Base-by-base conservation (phyloP, 2,888 invertebrate genomes). In the Rhimphoctona megacephalus region DNA sequence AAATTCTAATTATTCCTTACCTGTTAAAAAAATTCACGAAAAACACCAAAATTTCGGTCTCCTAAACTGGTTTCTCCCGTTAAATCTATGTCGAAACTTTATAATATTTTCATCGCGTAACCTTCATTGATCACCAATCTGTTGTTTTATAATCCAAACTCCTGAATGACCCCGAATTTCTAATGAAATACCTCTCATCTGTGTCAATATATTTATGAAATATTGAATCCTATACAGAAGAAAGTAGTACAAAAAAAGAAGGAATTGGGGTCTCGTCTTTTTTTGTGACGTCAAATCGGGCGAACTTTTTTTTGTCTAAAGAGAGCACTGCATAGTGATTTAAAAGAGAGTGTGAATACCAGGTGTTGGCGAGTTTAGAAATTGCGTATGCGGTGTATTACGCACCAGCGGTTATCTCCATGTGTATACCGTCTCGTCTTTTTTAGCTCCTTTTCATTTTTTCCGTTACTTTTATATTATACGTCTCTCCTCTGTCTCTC, bases 381-480 rank as follows among this genome's bases (percentile, higher is more conserved):
- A 76, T 61, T 76, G 61, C 76, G 36, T 76, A n/a, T n/a, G 39
- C 54, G 54, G 14, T 54, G 54, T 17, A 73, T 17, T 36, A 72
- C 72, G 49, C 25, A 36, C 72, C 36, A 11, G 76, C 30, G 69
- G 39, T 54, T 69, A 43, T 69, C 39, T 66, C 39, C 39, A 39
- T 39, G 66, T 39, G 43, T 64, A 72, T 25, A n/a, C 17, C 22
- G 43, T 81, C 52, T 66, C 66, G n/a, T 61, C 11, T 80, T 83
- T 83, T 81, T 81, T 70, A 43, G 36, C 39, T 66, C 33, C 36
- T 69, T 77, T 57, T 85, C 85, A 83, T 86, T 83, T 77, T n/a
- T 80, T 72, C 77, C 80, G 77, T 83, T 83, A 83, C 72, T 85
- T 79, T 69, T 52, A 17, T 61, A 61, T 61, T 46, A 52, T 57